Conservation (phyloP, 2,113 vertebrate species). For the Coregonus clupeaformis region DNA sequence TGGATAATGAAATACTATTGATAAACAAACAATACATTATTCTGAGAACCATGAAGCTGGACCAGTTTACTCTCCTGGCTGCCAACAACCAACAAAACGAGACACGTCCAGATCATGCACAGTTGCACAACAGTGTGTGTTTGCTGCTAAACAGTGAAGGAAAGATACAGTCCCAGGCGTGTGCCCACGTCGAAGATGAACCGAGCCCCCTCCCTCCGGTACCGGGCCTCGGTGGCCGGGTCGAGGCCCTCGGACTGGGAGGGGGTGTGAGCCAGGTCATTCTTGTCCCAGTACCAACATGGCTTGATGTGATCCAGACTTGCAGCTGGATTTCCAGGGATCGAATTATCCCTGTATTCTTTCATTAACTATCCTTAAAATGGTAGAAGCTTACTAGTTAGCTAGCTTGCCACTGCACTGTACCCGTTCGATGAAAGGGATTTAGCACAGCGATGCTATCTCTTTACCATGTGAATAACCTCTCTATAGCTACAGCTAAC, state of each 20-base stretch:
- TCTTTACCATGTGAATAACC: too few relatives aligned
- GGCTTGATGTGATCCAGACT: conserved; percentile 88
- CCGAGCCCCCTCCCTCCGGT: conserved; percentile 85
- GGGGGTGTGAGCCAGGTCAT: conserved; percentile 87
- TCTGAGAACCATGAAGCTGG: too few relatives aligned
- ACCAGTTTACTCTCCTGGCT: too few relatives aligned
- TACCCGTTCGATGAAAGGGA: background rate
- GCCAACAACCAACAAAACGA: too few relatives aligned
- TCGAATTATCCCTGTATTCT: conserved; percentile 88
- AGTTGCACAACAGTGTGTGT: too few relatives aligned
- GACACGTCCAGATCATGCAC: too few relatives aligned
- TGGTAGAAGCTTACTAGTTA: background rate
- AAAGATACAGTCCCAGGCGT: conserved; percentile 88
- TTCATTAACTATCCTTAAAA: conserved; percentile 70
- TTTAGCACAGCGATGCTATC: too few relatives aligned
- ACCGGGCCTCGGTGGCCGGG: conserved; percentile 86
- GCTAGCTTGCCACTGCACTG: background rate
- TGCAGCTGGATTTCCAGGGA: conserved; percentile 74
- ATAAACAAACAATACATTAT: too few relatives aligned
- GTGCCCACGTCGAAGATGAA: conserved; percentile 93
- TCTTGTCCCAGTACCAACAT: conserved; percentile 95
- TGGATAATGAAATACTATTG: too few relatives aligned
- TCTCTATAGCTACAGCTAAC: too few relatives aligned
- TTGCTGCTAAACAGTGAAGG: background rate
- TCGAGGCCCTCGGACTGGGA: conserved; percentile 88